Conservation (phyloP, 2,888 invertebrate genomes). For the Blomia tropicalis region DNA sequence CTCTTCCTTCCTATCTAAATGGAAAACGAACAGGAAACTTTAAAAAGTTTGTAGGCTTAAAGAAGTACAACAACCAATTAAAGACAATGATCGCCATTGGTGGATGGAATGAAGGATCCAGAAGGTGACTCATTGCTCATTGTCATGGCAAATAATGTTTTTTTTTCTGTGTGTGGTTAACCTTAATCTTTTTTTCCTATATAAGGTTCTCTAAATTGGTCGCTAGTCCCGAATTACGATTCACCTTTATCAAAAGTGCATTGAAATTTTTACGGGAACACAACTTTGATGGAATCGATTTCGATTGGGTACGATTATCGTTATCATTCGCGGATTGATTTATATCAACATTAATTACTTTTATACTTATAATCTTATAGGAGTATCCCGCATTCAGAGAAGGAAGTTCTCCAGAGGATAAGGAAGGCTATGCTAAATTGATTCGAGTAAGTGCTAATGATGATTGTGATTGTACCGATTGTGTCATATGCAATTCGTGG, state of each 20-base stretch:
- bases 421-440: constrained; percentile 68
- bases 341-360: too few species aligned
- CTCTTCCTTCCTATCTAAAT: too few species aligned
- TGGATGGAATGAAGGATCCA: constrained; percentile 85
- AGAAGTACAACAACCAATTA: constrained; percentile 75
- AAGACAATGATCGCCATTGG: constrained; percentile 81
- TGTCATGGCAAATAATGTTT: neutral
- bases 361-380: constrained; percentile 1
- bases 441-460: constrained; percentile 47
- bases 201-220: constrained; percentile 64
- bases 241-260: constrained; percentile 47
- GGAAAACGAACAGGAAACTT: constrained; percentile 58
- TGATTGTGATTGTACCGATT: too few species aligned
- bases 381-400: constrained; percentile 54
- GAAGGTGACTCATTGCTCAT: constrained; percentile 36
- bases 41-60: constrained; percentile 78
- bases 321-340: neutral
- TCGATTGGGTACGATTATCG: constrained; percentile 51
- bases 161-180: neutral
- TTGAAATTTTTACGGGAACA: constrained; percentile 61
- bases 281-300: constrained; percentile 78
- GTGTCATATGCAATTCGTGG: too few species aligned
- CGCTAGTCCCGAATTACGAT: constrained; percentile 54
- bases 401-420: constrained; percentile 56
- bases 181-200: too few species aligned